These are phyloP conservation scores for Todiramphus chloris DNA, from an alignment of 2,113 vertebrate species.

Conservation along the genomic window DNA sequence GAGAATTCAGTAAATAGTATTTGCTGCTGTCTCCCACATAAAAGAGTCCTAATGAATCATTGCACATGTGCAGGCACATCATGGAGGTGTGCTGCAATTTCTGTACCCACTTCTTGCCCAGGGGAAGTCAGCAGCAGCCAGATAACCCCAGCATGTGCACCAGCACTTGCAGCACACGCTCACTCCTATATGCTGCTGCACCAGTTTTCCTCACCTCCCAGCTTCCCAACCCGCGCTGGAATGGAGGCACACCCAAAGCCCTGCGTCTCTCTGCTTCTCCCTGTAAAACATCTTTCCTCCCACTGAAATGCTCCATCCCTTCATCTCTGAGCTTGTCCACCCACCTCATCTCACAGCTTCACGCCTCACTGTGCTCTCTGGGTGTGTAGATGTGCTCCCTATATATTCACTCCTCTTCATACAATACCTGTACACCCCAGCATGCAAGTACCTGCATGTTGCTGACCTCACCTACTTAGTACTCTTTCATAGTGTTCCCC, in stretches of 20 bases:
- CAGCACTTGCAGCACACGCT: background rate
- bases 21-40: fast-evolving
- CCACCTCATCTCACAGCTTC: background rate
- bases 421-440: background rate
- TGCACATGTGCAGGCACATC: background rate
- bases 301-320: background rate
- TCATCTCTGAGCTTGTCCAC: background rate
- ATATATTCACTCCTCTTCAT: background rate
- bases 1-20: no score
- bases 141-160: fast-evolving
- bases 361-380: background rate
- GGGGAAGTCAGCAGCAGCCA: background rate
- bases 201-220: background rate
- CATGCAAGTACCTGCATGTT: background rate
- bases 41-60: background rate
- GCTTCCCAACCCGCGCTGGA: fast-evolving
- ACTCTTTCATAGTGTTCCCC: background rate
- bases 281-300: background rate
- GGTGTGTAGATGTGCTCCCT: background rate
- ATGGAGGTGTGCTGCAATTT: background rate
- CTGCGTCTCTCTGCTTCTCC: fast-evolving
- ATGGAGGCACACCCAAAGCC: background rate
- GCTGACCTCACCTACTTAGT: background rate
- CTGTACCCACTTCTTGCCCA: background rate
- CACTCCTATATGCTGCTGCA: fast-evolving